Evolutionary conservation across 2,113 vertebrate genomes (phyloP).

Genomic region (Forbesichthys papilliferus): DNA sequence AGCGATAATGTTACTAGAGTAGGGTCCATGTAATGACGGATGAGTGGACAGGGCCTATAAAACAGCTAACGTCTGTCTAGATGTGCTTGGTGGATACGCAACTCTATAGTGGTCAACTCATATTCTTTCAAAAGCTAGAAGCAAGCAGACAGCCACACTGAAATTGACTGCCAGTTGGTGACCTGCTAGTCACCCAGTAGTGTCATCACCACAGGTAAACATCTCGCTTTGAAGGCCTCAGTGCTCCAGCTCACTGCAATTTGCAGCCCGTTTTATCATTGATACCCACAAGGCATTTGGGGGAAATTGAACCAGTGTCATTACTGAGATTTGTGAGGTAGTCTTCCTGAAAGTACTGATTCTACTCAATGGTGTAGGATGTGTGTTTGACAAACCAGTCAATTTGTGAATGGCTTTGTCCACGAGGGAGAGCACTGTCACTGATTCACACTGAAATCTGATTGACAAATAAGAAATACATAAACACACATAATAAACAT

Average conservation of each 20-base stretch:
- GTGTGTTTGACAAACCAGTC: conserved; percentile 14
- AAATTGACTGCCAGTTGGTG: conserved; percentile 37
- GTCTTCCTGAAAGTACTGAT: conserved; percentile 21
- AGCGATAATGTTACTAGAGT: conserved; percentile 77
- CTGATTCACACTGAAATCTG: background rate
- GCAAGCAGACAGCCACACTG: conserved; percentile 20
- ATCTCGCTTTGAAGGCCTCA: conserved; percentile 22
- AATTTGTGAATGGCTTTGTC: background rate
- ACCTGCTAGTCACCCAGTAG: conserved; percentile 31
- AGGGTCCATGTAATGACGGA: conserved; percentile 65
- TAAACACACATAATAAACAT: conserved; percentile 4
- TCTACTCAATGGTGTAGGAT: conserved; percentile 12
- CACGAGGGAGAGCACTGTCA: background rate
- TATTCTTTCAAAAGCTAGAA: conserved; percentile 49
- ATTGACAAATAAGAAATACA: background rate
- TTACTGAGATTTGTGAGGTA: conserved; percentile 22
- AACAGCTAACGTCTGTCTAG: conserved; percentile 50
- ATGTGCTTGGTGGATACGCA: conserved; percentile 47
- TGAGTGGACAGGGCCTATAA: conserved; percentile 63
- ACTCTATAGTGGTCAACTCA: conserved; percentile 54
- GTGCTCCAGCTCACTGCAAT: conserved; percentile 46
- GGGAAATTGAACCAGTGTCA: conserved; percentile 24
- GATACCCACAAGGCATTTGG: conserved; percentile 48
- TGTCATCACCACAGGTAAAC: conserved; percentile 52
- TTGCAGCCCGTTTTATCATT: conserved; percentile 51